A percentile compares a stretch with the other conserved stretches of the same genome.
Conservation (phyloP, 2,113 vertebrate genomes). For the Alces alces region DNA sequence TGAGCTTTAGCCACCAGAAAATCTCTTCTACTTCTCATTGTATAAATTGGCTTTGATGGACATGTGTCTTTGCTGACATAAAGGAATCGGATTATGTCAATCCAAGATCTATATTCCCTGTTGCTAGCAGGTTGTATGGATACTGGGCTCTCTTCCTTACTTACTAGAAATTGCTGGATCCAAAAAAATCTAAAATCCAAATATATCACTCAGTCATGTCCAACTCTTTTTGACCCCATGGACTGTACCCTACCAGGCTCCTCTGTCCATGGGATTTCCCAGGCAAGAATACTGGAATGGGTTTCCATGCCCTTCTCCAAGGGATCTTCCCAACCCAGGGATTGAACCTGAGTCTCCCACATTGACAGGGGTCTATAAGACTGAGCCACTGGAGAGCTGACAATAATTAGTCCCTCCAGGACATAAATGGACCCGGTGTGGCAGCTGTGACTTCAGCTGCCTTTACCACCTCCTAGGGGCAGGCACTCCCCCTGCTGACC, state of each 20-base stretch:
- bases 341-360: not conserved
- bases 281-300: not conserved
- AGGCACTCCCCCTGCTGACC: not conserved
- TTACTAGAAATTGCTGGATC: not conserved
- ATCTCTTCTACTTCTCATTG: not conserved
- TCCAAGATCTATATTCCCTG: not conserved
- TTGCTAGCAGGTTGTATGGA: not conserved
- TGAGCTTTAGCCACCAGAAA: not conserved
- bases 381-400: not conserved
- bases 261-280: not conserved
- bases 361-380: not conserved
- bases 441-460: not conserved
- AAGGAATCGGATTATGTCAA: not conserved
- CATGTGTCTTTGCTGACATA: not conserved
- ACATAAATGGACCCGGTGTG: not conserved
- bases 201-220: not conserved
- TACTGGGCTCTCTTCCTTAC: not conserved
- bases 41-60: not conserved
- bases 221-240: not conserved
- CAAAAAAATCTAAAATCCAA: not conserved
- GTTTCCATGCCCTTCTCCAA: not conserved
- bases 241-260: not conserved
- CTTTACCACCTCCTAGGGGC: not conserved
- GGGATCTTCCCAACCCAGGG: not conserved
- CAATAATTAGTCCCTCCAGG: not conserved